Conservation (phyloP, 2,888 invertebrate genomes). For the Tenthredo amoena region DNA sequence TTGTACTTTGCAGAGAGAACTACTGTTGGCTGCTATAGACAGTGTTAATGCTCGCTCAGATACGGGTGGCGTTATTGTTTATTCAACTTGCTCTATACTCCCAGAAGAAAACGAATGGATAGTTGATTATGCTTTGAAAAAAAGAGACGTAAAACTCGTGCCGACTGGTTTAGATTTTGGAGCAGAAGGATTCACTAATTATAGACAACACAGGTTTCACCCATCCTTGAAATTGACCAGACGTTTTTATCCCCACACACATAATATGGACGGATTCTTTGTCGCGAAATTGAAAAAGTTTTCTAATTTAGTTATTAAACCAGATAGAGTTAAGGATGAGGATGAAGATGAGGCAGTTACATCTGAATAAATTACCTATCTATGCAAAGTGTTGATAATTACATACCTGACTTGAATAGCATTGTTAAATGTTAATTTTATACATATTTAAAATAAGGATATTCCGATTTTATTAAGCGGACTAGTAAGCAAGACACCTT, state of each 20-base stretch:
- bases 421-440: conserved; percentile 26
- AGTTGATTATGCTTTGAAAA: conserved; percentile 95
- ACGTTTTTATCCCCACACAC: conserved; percentile 98
- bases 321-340: conserved; percentile 65
- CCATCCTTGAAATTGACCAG: conserved; percentile 92
- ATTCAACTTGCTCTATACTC: conserved; percentile 98
- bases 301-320: conserved; percentile 86
- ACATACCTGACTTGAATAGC: background rate
- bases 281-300: conserved; percentile 99
- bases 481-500: background rate
- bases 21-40: conserved; percentile 98
- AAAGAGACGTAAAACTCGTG: conserved; percentile 95
- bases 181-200: conserved; percentile 95
- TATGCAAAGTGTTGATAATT: conserved; percentile 1
- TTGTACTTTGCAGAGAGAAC: conserved; percentile 94
- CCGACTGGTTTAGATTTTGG: conserved; percentile 97
- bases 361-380: conserved; percentile 22
- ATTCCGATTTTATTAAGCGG: background rate
- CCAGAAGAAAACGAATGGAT: conserved; percentile 99
- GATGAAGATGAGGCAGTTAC: conserved; percentile 55
- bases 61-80: conserved; percentile 97
- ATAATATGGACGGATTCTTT: conserved; percentile 99
- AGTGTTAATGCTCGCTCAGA: conserved; percentile 94
- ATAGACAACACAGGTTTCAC: conserved; percentile 91
- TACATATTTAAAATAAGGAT: background rate